phyloP scores from a whole-genome alignment of 2,888 invertebrate species.

The Clusia tigrina region DNA sequence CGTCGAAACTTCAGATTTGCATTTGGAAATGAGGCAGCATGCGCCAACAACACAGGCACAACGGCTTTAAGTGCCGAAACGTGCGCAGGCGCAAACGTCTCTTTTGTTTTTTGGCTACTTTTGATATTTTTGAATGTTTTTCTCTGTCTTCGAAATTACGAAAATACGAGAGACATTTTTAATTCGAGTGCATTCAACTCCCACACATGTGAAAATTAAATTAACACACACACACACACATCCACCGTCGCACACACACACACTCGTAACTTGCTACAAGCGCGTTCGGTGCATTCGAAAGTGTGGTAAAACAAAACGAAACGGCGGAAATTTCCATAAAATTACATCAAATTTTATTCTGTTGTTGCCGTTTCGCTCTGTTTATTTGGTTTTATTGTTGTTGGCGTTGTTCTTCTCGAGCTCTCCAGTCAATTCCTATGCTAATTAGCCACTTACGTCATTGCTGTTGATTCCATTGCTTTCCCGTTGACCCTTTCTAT shows the following conservation, averaged over 20 bases:
- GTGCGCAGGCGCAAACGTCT: neutral
- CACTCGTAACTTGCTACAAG: neutral
- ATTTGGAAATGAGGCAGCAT: neutral
- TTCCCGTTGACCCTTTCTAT: no score
- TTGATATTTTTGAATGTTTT: no score
- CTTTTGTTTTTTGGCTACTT: neutral
- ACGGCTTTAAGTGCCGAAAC: neutral
- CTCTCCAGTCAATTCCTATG: neutral
- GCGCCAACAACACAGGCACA: neutral
- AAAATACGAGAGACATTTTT: no score
- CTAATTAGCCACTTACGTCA: neutral
- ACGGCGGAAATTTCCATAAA: neutral
- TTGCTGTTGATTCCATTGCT: neutral
- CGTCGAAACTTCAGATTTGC: no score
- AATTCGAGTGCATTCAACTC: conserved; percentile 1
- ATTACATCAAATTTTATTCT: neutral
- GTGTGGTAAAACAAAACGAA: neutral
- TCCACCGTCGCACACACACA: neutral
- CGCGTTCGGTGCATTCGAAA: neutral
- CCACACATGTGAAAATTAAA: neutral
- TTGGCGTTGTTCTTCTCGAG: no score
- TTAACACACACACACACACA: neutral
- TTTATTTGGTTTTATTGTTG: neutral
- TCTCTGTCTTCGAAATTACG: no score
- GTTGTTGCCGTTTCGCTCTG: neutral